Evolutionary conservation across 2,888 invertebrate genomes (phyloP).

Genomic region (Diabrotica balteata): DNA sequence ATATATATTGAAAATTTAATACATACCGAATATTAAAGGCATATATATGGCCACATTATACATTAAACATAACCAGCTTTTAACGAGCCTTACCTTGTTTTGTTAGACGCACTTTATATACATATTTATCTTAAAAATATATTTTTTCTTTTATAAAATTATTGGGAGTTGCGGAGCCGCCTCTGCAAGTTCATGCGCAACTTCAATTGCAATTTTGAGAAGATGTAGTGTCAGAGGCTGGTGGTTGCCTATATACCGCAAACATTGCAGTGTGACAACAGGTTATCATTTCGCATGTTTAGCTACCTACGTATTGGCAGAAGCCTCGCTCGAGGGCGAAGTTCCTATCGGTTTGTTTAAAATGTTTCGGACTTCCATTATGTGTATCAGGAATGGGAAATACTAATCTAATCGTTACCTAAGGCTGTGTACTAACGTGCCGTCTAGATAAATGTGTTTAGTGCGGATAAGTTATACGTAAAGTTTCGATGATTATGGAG

Average conservation of each 20-base stretch:
- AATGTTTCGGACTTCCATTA: slow-evolving; percentile 1
- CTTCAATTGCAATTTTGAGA: slow-evolving; percentile 41
- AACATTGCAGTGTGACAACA: slow-evolving; percentile 41
- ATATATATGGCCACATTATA: too few species aligned
- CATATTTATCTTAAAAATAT: too few species aligned
- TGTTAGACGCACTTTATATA: too few species aligned
- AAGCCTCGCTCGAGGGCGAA: slow-evolving; percentile 18
- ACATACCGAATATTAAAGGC: too few species aligned
- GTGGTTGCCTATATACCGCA: slow-evolving; percentile 45
- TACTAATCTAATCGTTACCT: slow-evolving; percentile 3
- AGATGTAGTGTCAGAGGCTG: slow-evolving; percentile 36
- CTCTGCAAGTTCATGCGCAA: slow-evolving; percentile 38
- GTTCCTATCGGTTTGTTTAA: background rate
- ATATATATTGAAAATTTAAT: too few species aligned
- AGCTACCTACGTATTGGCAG: slow-evolving; percentile 16
- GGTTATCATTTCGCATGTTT: slow-evolving; percentile 42
- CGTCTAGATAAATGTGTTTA: too few species aligned
- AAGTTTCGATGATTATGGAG: too few species aligned
- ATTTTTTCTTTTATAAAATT: too few species aligned
- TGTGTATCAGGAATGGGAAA: slow-evolving; percentile 1
- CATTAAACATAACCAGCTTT: too few species aligned
- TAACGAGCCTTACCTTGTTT: too few species aligned
- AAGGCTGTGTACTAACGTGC: background rate
- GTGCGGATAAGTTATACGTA: too few species aligned
- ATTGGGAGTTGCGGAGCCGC: background rate